Base-by-base conservation (phyloP, 2,888 invertebrate genomes). In the Agapostemon virescens region DNA sequence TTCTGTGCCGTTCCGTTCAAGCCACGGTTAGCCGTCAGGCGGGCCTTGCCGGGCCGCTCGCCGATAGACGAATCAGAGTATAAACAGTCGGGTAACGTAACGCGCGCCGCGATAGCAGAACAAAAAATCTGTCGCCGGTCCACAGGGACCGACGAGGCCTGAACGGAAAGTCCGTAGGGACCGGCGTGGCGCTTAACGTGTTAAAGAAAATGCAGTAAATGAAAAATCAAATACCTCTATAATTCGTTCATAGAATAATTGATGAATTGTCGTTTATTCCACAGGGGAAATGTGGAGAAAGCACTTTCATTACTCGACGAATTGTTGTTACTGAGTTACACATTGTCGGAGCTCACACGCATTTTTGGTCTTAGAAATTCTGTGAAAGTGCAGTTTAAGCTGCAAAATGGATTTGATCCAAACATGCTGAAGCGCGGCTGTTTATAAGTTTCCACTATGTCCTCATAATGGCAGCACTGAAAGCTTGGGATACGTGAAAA, bases 331-430 rank as follows among this genome's bases (percentile, higher is more conserved):
- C 93, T 98, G 86, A 96, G 97, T 63, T 97, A 97, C 92, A 97
- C 97, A 23, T 96, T 97, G 93, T 94, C 96, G 87, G 98, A 99
- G 94, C 95, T 98, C 95, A 95, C 97, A 40, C 98, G 98, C 92
- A 94, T 98, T 90, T 98, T 96, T 92, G 97, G 98, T 2, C 93
- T 99, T 85, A 95, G 96, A 89, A 97, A 98, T 93, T 98, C 98
- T 26, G 98, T 98, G 15, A 95, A 96, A 86, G 97, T 98, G 40
- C 98, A 99, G 93, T 93, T 97, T 70, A 96, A 96, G 92, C 96
- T 98, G 61, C 96, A 96, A 0, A 95, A 96, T 86, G 95, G 95
- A 92, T 94, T 97, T 93, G 96, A 96, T 80, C 93, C 95, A 38
- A 95, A 95, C 72, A 90, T 93, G 84, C 90, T 93, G 63, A 84